Evolutionary conservation across 2,888 invertebrate genomes (phyloP), one percentile per base, ranked within the genome.

Genomic region (Pachycephus smyrnensis): DNA sequence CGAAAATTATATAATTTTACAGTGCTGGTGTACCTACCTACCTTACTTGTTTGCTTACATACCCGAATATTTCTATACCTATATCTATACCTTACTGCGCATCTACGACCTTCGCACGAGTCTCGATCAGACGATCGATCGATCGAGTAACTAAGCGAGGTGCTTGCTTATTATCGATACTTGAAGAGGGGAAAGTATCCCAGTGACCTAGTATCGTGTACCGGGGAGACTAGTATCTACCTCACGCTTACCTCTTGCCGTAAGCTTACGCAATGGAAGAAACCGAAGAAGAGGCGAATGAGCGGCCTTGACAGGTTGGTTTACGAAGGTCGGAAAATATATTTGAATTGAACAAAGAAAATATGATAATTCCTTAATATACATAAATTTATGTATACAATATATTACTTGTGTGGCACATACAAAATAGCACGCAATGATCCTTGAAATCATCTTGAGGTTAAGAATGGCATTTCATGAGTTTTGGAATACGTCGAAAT

Each of bases 171-270:
- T 55, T 55, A 55, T 73, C 75, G 78, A 75, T 75, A 73, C 55
- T 76, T 68, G 23, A 73, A 75, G 35, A 76, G 76, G 78, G 68
- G 78, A 78, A 78, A 78, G 78, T 78, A 78, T 76, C 68, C 78
- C 73, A 78, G 75, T 78, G 76, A 78, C 78, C 78, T 37, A 78
- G 78, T 78, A 78, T 78, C 6, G 55, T 23, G 23, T 55, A 55
- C 23, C 55, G 15, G 23, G 9, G 23, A 23, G 55, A 55, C 55
- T 23, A 55, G 55, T 55, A 55, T 23, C 55, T 55, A 55, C 55
- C 9, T 23, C 9, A 23, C 55, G 23, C 23, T 55, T 55, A 23
- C 23, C 55, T 23, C 55, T 9, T 55, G 23, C 55, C 23, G 55
- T 23, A 55, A 55, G 2, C 55, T 55, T 55, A 55, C 15, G 55